Base-by-base conservation (phyloP, 2,113 vertebrate species). In the Diphyllodes magnificus region DNA sequence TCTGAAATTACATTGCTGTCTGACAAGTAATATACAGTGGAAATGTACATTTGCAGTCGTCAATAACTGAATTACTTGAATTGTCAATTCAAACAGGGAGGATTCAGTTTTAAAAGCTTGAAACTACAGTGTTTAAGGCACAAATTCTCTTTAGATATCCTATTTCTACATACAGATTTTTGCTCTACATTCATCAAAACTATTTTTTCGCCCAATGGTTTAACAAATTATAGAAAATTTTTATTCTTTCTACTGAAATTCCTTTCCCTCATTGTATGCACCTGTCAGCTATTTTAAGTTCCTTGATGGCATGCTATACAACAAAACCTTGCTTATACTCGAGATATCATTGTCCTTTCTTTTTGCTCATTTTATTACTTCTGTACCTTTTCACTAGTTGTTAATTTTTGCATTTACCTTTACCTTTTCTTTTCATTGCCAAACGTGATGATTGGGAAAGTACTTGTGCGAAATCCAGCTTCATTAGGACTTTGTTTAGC, bases 311-410 rank as follows among this genome's bases (percentile, higher is more conserved):
- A 56, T 7, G 4, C 11, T 28, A 9, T 14, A 8, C 28, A 75
- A 45, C 2, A 66, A 75, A 82, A 45, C 6, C 5, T 51, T 44
- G 16, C 9, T 42, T n/a, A 27, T 15, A n/a, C 4, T 23, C n/a
- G 23, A 65, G 47, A 33, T 0, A 9, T 1, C 0, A 0, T 37
- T 79, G 88, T 82, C 12, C 4, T 15, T 17, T n/a, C 39, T 35
- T 57, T 65, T 39, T 30, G 8, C 10, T 56, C 2, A 1, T 40
- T 81, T 47, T 39, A 33, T 59, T 49, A 35, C 56, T 78, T 65
- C 33, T 44, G 13, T 2, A 40, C 2, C 4, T 13, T 45, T 45
- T 69, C 6, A 37, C 5, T 64, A 39, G 17, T 22, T n/a, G 2
- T 42, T 45, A 27, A 16, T 54, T 64, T 45, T 13, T 60, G 3